Evolutionary conservation across 2,797 vertebrate species (phyloP), one percentile per base, ranked within the genome.

Genomic region (Myripristis jacobus): DNA sequence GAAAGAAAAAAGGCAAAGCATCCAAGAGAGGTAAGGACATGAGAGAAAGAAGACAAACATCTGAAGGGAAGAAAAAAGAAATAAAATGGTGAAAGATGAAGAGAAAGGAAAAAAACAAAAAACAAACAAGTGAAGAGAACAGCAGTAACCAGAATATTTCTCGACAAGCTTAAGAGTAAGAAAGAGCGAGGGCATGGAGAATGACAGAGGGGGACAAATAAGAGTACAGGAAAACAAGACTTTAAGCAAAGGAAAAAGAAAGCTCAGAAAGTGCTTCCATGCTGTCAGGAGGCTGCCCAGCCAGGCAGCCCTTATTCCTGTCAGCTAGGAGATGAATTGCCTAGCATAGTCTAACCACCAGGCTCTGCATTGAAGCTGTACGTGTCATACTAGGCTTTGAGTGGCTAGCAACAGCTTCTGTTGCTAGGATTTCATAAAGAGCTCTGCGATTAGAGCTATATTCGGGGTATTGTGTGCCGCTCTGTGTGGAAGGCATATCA

Each of bases 261-360:
- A 22, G 62, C 65, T 58, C 4, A 27, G 58, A 86, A 83, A 75
- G 47, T 69, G 77, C 60, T 66, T 74, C 69, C 64, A 71, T 64
- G 76, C 78, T 87, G 80, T 79, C 74, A 73, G 65, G 63, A 75
- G 82, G 67, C 61, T 31, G 53, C 55, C 2, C 18, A 66, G 67
- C 47, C 61, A 18, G 54, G 48, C 63, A 24, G 56, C 51, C 63
- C 64, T 73, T 66, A 44, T 61, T 70, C 3, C 53, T 58, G 65
- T 79, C 75, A 82, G 15, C 38, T 48, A 29, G 51, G 61, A 81
- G 72, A 76, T 71, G 68, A 83, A 68, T 70, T 48, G 67, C 56
- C 61, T 3, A 21, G 34, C 70, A 66, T 47, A 50, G 22, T 62
- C 55, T 27, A 27, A 44, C 79, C 58, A 16, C 73, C 51, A n/a